Percentiles rank a stretch among this genome's conserved stretches.
Evolutionary conservation across 2,888 invertebrate species (phyloP).

Genomic region (Pyralis farinalis): DNA sequence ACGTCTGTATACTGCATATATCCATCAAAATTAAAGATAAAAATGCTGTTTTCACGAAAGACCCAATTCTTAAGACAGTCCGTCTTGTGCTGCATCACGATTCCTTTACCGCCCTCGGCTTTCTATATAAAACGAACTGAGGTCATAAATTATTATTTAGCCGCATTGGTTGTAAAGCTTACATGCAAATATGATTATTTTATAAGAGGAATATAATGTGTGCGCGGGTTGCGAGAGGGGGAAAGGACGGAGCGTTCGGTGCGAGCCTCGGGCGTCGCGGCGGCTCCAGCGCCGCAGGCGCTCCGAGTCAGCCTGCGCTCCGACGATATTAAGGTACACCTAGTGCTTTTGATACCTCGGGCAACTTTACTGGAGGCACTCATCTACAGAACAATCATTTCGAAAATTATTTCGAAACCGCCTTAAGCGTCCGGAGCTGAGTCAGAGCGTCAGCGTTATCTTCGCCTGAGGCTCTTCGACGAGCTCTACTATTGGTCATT

Average conservation of each 20-base stretch:
- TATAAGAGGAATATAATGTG: conserved; percentile 14
- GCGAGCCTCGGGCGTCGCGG: conserved; percentile 7
- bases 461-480: conserved; percentile 2
- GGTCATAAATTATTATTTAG: conserved; percentile 50
- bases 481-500: neutral
- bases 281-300: conserved; percentile 10
- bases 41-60: neutral
- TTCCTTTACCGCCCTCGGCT: conserved; percentile 33
- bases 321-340: conserved; percentile 46
- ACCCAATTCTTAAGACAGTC: conserved; percentile 15
- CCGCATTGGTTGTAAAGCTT: conserved; percentile 34
- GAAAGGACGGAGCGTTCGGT: conserved; percentile 22
- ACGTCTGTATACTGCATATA: too few species aligned
- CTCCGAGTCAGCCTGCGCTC: conserved; percentile 17
- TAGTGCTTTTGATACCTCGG: conserved; percentile 48
- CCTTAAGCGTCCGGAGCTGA: conserved; percentile 37
- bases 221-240: conserved; percentile 3
- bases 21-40: neutral
- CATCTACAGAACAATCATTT: conserved; percentile 73
- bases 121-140: conserved; percentile 36
- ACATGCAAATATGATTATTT: conserved; percentile 32
- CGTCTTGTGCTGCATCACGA: conserved; percentile 34
- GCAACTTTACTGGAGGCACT: conserved; percentile 48
- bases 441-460: conserved; percentile 24
- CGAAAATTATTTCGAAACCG: conserved; percentile 67